Percentiles rank a stretch among this genome's conserved stretches.
phyloP scores from a whole-genome alignment of 1,140 invertebrate species.

The Meloidogyne hapla region DNA sequence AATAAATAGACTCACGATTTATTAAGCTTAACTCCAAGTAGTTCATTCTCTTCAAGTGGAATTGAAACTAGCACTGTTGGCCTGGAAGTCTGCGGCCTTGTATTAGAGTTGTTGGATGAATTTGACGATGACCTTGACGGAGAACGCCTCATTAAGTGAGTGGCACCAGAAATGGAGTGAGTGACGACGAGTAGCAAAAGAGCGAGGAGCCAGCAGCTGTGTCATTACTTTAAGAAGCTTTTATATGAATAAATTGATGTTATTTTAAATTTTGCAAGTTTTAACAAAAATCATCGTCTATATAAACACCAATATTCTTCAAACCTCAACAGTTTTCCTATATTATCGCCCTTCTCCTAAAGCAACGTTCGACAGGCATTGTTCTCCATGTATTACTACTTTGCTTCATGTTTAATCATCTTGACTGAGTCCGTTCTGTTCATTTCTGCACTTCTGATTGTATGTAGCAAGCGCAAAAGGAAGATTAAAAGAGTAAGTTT shows the following conservation, averaged over 20 bases:
- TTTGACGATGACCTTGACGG: background rate
- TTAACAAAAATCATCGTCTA: too few relatives aligned
- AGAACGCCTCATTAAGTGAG: background rate
- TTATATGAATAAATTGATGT: too few relatives aligned
- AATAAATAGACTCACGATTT: background rate
- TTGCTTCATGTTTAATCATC: conserved; percentile 6
- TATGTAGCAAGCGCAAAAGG: background rate
- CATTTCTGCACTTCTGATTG: background rate
- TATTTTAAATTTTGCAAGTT: too few relatives aligned
- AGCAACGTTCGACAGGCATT: background rate
- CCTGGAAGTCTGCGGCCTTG: background rate
- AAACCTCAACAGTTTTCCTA: too few relatives aligned
- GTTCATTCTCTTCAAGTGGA: background rate
- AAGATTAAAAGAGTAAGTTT: background rate
- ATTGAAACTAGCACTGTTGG: background rate
- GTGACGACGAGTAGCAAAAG: too few relatives aligned
- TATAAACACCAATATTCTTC: too few relatives aligned
- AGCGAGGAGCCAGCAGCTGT: too few relatives aligned
- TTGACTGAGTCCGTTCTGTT: background rate
- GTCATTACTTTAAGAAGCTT: too few relatives aligned
- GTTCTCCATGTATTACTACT: background rate
- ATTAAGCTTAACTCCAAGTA: conserved; percentile 2
- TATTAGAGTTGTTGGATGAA: background rate
- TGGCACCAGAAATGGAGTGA: too few relatives aligned
- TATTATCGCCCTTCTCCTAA: background rate